Conservation (phyloP, 2,113 vertebrate species). For the Aptenodytes forsteri region DNA sequence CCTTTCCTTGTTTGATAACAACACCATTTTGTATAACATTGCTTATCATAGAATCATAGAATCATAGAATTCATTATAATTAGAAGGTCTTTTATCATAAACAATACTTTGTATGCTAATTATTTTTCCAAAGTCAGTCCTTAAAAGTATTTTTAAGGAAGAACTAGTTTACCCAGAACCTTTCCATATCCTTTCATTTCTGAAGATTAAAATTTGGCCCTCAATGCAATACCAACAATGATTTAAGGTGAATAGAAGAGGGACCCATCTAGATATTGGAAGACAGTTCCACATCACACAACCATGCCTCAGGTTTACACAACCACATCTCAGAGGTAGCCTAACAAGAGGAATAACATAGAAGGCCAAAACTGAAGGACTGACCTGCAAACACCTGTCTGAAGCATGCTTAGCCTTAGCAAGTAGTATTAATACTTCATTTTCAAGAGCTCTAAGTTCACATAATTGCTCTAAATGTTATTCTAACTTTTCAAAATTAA, state of each 20-base stretch:
- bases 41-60: too few relatives aligned
- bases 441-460: neutral
- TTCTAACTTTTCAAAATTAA: neutral
- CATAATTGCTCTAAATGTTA: neutral
- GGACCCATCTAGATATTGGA: neutral
- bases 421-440: neutral
- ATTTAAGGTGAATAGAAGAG: neutral
- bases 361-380: neutral
- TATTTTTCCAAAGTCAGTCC: conserved; percentile 6
- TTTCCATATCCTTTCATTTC: neutral
- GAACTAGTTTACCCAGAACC: neutral
- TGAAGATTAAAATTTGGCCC: neutral
- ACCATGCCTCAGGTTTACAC: neutral
- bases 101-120: neutral
- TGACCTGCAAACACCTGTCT: neutral
- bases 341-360: neutral
- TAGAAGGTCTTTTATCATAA: neutral
- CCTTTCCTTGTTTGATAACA: neutral
- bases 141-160: neutral
- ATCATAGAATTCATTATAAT: neutral
- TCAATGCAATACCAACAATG: neutral
- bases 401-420: neutral
- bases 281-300: neutral
- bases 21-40: neutral
- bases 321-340: neutral